Conservation (phyloP, 2,113 vertebrate species). For the Ctenodactylus gundi region DNA sequence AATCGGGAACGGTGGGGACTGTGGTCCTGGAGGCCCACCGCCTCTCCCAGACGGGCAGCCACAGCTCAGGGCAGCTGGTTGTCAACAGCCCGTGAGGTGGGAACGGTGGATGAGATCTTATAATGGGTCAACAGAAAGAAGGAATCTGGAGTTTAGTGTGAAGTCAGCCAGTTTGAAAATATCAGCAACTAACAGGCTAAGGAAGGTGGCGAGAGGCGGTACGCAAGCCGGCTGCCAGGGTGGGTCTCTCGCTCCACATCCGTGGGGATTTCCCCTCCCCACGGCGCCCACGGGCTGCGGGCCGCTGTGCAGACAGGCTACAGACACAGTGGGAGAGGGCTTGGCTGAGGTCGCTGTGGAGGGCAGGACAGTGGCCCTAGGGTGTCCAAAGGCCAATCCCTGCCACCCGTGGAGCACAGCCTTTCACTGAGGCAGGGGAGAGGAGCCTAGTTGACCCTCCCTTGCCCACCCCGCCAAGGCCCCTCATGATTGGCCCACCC, state of each 20-base stretch:
- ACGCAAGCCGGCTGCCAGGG: accelerated
- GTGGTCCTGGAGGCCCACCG: not conserved
- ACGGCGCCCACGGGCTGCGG: not conserved
- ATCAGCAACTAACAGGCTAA: not conserved
- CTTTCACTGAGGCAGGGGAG: no score
- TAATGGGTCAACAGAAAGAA: no score
- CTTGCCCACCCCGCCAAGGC: no score
- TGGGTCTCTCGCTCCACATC: not conserved
- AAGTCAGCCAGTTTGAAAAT: not conserved
- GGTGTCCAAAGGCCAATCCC: no score
- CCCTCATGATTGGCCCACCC: no score
- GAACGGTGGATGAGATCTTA: accelerated
- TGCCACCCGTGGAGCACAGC: no score
- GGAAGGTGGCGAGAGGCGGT: accelerated
- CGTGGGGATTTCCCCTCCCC: not conserved
- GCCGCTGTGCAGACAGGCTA: no score
- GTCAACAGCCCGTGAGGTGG: not conserved
- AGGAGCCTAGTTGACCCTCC: no score
- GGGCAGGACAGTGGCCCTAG: no score
- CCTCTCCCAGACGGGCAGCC: not conserved
- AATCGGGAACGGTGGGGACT: accelerated
- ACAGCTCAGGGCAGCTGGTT: accelerated
- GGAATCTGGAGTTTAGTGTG: not conserved
- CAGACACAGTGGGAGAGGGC: no score
- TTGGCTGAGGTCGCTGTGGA: no score